Conservation (phyloP, 2,888 invertebrate genomes). For the Scaptomyza tumidula region DNA sequence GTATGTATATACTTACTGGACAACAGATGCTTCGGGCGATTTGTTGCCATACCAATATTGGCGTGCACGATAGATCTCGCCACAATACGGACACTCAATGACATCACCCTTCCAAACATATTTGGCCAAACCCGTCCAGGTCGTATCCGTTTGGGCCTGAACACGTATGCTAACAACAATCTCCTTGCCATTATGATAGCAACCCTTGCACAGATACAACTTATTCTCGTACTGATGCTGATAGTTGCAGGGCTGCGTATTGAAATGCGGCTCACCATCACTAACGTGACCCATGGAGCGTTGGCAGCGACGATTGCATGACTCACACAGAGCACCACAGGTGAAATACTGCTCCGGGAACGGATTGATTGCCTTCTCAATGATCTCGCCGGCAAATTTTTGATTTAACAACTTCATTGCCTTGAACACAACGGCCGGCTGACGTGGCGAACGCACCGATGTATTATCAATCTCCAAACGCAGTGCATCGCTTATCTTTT, state of each 20-base stretch:
- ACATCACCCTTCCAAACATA: constrained; percentile 92
- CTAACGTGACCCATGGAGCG: constrained; percentile 89
- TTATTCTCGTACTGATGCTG: constrained; percentile 91
- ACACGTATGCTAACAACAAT: constrained; percentile 76
- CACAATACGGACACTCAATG: constrained; percentile 89
- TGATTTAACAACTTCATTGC: constrained; percentile 90
- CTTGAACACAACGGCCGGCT: constrained; percentile 88
- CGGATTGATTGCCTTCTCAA: constrained; percentile 87
- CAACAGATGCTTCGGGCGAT: constrained; percentile 89
- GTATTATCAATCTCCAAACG: constrained; percentile 88
- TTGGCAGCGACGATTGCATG: constrained; percentile 88
- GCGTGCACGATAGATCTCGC: constrained; percentile 87
- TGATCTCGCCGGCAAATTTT: constrained; percentile 90
- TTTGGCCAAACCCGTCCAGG: constrained; percentile 89
- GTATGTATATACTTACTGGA: constrained; percentile 80
- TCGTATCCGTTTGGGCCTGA: constrained; percentile 83
- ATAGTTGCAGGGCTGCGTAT: constrained; percentile 85
- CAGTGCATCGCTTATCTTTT: constrained; percentile 86
- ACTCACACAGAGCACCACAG: constrained; percentile 89
- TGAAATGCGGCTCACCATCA: constrained; percentile 87
- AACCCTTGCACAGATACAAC: constrained; percentile 88
- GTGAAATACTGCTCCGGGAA: constrained; percentile 93
- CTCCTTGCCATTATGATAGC: constrained; percentile 86
- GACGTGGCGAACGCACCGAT: constrained; percentile 89
- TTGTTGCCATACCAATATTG: constrained; percentile 93